Evolutionary conservation across 2,113 vertebrate species (phyloP).

Genomic region (Xenus cinereus): DNA sequence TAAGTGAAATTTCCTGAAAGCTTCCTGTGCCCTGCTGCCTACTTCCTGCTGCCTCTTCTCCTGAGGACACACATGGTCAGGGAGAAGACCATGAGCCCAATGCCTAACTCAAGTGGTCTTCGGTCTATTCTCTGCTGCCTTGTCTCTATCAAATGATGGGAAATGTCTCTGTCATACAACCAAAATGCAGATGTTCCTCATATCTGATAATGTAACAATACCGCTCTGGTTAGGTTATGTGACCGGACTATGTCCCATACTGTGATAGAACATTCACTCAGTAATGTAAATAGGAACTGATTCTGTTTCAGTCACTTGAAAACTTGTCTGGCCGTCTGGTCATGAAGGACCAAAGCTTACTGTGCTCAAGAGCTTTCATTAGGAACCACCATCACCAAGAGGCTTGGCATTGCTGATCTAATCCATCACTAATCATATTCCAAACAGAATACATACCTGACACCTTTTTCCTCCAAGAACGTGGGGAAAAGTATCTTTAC

Average conservation of each 20-base stretch:
- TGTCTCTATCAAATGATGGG: not conserved
- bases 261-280: not conserved
- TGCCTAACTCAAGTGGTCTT: not conserved
- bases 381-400: not conserved
- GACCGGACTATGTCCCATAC: not conserved
- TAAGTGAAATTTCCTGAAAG: not conserved
- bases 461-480: not conserved
- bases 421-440: not conserved
- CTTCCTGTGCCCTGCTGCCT: not conserved
- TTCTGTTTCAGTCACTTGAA: not conserved
- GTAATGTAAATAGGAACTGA: not conserved
- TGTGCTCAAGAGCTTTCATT: not conserved
- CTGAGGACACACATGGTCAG: accelerated
- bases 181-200: not conserved
- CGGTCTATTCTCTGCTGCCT: not conserved
- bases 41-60: not conserved
- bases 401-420: not conserved
- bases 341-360: not conserved
- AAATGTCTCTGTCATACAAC: not conserved
- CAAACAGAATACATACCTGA: not conserved
- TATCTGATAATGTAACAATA: not conserved
- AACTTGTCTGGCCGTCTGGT: not conserved
- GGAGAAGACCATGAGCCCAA: not conserved
- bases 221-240: not conserved
- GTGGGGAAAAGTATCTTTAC: not conserved